Conservation (phyloP, 2,113 vertebrate genomes). For the Arizona elegans region DNA sequence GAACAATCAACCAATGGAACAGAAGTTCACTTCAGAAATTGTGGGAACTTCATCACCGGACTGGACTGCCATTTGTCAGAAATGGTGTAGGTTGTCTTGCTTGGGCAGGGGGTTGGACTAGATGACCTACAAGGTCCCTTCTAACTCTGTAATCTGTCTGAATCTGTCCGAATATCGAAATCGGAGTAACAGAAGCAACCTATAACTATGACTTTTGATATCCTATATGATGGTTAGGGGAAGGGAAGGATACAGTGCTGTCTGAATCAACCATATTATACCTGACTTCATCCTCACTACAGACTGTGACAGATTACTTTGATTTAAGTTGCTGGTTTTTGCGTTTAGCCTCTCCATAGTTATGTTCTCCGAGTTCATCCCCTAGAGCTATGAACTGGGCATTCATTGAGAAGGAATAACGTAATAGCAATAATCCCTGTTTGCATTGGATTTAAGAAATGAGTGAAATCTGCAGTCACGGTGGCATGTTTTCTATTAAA, state of each 20-base stretch:
- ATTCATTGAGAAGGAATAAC: constrained; percentile 34
- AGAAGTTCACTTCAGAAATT: no score
- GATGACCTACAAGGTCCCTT: no score
- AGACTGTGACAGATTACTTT: constrained; percentile 37
- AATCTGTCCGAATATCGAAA: not conserved
- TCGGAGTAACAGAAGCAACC: constrained; percentile 37
- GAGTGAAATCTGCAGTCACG: constrained; percentile 15
- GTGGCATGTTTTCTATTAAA: constrained; percentile 29
- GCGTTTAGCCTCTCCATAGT: not conserved
- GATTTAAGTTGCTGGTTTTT: constrained; percentile 50
- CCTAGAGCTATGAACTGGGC: constrained; percentile 48
- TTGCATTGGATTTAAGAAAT: constrained; percentile 47
- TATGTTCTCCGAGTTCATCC: constrained; percentile 39
- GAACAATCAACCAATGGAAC: no score
- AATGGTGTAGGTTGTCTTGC: no score
- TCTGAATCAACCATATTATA: constrained; percentile 59
- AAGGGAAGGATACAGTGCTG: constrained; percentile 25
- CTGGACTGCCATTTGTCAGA: no score
- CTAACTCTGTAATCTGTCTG: no score
- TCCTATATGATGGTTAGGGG: constrained; percentile 43
- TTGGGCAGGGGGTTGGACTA: no score
- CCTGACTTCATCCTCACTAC: constrained; percentile 51
- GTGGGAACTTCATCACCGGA: no score
- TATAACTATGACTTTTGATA: constrained; percentile 18
- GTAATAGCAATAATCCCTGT: not conserved